Base-by-base conservation (phyloP, 2,888 invertebrate species). In the Rhagonycha fulva region DNA sequence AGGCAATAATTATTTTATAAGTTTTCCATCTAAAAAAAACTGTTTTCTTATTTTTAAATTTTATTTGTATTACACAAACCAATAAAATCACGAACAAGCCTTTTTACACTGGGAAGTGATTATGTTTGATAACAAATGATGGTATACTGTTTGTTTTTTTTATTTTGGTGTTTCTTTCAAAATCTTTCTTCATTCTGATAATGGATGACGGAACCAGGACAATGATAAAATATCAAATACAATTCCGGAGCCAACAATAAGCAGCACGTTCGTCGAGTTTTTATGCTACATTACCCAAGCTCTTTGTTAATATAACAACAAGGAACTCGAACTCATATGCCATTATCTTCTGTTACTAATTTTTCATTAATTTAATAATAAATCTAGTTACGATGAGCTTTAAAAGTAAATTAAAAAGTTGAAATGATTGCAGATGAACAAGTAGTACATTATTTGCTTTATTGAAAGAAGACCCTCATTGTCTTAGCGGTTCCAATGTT, bases 171-270 rank as follows among this genome's bases (percentile, higher is more conserved):
- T 70, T 70, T 26, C 67, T 71, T 74, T 71, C 71, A 72, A 60
- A 75, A 71, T 71, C 71, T 75, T 75, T 68, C 71, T 75, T 76
- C 66, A 69, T 72, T 63, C 67, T 76, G 70, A 76, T 76, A 76
- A 72, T 76, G 72, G 72, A 76, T 76, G 70, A 69, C 76, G 76
- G 76, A 76, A 72, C 47, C 72, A 68, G 72, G 69, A 77, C 69
- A 74, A 77, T 77, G 69, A 74, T 71, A 77, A 74, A 77, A 69
- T 74, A 74, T 77, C 71, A 74, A 71, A 74, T 74, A 77, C 74
- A 77, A 71, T 74, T 77, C 74, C 63, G 68, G 76, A 69, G 72
- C 70, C 62, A 76, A 76, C 77, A 74, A 77, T 71, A 74, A 74
- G 69, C 71, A 32, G 75, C 68, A 71, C 74, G 77, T 72, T 74